phyloP scores from a whole-genome alignment of 2,888 invertebrate genomes.

The Margaritifera margaritifera region DNA sequence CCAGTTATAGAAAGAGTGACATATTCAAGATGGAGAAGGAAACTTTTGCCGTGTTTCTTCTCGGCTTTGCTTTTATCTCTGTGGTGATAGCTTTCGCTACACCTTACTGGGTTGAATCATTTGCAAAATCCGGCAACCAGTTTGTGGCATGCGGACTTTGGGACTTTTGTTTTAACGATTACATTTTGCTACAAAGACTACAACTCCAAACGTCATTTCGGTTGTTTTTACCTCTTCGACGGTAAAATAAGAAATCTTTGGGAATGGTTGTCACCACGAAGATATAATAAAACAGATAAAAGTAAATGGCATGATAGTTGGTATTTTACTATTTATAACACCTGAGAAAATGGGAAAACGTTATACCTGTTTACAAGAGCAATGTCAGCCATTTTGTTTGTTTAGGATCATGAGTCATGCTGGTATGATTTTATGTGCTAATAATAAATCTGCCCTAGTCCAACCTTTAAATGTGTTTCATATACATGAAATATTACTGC shows the following conservation, averaged over 20 bases:
- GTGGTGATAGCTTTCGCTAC: slow-evolving; percentile 92
- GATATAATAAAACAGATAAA: slow-evolving; percentile 64
- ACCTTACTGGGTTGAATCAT: slow-evolving; percentile 93
- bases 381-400: no score
- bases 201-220: slow-evolving; percentile 90
- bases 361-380: slow-evolving; percentile 3
- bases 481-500: no score
- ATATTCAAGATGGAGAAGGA: slow-evolving; percentile 39
- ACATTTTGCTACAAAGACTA: slow-evolving; percentile 89
- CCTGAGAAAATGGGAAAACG: slow-evolving; percentile 2
- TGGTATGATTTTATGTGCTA: no score
- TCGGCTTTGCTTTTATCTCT: slow-evolving; percentile 33
- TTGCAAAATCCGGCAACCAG: slow-evolving; percentile 79
- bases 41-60: slow-evolving; percentile 32
- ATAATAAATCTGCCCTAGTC: no score
- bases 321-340: background rate
- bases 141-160: slow-evolving; percentile 93
- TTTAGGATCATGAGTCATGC: no score
- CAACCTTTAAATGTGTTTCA: no score
- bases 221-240: slow-evolving; percentile 98
- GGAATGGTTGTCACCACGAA: slow-evolving; percentile 90
- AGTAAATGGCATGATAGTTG: background rate
- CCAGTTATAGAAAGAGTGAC: slow-evolving; percentile 34
- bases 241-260: slow-evolving; percentile 96
- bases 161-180: slow-evolving; percentile 94